phyloP scores from a whole-genome alignment of 2,888 invertebrate species.

The Iphiclides podalirius region DNA sequence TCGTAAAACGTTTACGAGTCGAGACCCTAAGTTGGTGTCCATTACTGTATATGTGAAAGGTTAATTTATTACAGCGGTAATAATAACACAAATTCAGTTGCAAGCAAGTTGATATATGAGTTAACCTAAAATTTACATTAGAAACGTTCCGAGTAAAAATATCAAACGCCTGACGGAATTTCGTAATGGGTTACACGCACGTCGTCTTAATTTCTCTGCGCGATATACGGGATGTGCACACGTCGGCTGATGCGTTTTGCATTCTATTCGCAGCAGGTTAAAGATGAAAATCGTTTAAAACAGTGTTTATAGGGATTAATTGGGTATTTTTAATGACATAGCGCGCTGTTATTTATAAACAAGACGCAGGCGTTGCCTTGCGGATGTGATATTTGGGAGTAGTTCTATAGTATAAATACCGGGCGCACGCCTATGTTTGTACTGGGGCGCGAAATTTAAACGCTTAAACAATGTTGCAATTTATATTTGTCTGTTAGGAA shows the following conservation, averaged over 20 bases:
- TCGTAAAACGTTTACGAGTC: background rate
- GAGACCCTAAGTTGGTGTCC: too few relatives aligned
- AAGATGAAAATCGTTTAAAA: constrained; percentile 17
- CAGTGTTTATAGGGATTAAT: constrained; percentile 31
- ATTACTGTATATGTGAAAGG: too few relatives aligned
- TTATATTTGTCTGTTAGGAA: constrained; percentile 21
- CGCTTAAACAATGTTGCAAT: too few relatives aligned
- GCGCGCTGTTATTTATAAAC: constrained; percentile 57
- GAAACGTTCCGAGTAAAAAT: constrained; percentile 33
- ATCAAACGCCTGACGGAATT: constrained; percentile 50
- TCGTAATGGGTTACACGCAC: constrained; percentile 51
- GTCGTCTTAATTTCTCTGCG: constrained; percentile 46
- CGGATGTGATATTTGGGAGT: too few relatives aligned
- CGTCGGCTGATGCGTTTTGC: constrained; percentile 3
- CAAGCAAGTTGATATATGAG: background rate
- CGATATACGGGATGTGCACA: constrained; percentile 30
- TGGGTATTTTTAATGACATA: constrained; percentile 56
- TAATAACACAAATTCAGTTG: constrained; percentile 1
- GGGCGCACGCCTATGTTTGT: too few relatives aligned
- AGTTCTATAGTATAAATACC: too few relatives aligned
- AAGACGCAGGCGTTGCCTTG: too few relatives aligned
- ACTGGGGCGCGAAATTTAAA: too few relatives aligned
- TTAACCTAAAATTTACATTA: constrained; percentile 2
- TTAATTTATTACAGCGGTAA: too few relatives aligned
- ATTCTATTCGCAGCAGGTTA: constrained; percentile 14